phyloP scores from a whole-genome alignment of 2,113 vertebrate genomes.

The Picathartes gymnocephalus region DNA sequence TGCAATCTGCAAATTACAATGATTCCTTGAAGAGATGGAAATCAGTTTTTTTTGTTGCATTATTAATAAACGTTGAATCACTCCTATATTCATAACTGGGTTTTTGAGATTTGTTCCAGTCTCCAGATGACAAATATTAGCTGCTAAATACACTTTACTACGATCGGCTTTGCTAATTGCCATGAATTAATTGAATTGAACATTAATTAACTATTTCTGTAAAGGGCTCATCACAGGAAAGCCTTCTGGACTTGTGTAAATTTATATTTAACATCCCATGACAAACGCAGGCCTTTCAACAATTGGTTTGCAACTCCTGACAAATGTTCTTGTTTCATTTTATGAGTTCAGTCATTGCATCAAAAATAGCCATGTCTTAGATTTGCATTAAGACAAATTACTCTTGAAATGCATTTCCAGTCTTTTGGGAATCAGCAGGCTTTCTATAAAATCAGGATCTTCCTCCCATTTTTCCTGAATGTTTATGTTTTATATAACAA shows the following conservation, averaged over 20 bases:
- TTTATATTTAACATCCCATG: constrained; percentile 39
- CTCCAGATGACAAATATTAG: constrained; percentile 31
- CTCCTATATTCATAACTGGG: neutral
- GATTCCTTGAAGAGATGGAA: constrained; percentile 57
- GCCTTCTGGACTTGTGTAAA: constrained; percentile 35
- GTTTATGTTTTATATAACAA: constrained; percentile 1
- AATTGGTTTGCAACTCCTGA: constrained; percentile 29
- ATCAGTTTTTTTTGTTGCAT: constrained; percentile 57
- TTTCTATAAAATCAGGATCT: constrained; percentile 26
- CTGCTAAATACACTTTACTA: constrained; percentile 12
- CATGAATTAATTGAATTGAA: constrained; percentile 9
- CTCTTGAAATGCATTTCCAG: constrained; percentile 15
- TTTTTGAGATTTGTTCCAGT: constrained; percentile 5
- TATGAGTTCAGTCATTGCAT: neutral
- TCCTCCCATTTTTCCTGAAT: constrained; percentile 33
- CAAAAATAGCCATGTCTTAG: constrained; percentile 25
- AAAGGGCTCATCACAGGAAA: constrained; percentile 27
- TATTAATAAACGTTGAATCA: constrained; percentile 39
- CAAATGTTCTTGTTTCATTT: constrained; percentile 30
- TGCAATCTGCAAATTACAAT: constrained; percentile 60
- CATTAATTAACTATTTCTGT: constrained; percentile 40
- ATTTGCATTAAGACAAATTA: neutral
- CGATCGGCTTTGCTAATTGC: constrained; percentile 18
- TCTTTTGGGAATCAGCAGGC: constrained; percentile 20
- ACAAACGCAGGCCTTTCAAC: constrained; percentile 7